Evolutionary conservation across 37 sponge, comb jelly and placozoan species (phyloP), one percentile per base, ranked within the genome.

Genomic region (Cladorhizidae sp.): DNA sequence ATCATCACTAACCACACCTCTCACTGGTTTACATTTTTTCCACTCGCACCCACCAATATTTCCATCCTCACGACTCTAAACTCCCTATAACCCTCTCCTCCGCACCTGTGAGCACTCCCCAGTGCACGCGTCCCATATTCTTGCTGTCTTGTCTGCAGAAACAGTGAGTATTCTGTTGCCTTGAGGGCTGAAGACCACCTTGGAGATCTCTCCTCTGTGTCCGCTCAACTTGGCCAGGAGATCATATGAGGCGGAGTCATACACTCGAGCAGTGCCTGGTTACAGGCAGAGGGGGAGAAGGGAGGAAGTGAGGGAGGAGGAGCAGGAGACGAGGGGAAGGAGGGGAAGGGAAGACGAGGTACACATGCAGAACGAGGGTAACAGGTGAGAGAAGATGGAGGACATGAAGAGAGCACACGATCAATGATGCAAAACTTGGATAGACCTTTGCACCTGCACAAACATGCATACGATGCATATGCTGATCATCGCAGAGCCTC

Each of bases 191-290:
- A 90, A 97, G 43, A 81, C 74, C 37, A 89, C 87, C 85, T 93
- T 98, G 62, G 94, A 91, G 36, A 98, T 85, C 69, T 98, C 99
- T 17, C 99, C 97, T 23, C 83, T 74, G 62, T 98, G 99, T 6
- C 99, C 99, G 40, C 81, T 77, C 42, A 98, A 74, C 72, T 83
- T 93, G 39, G 79, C 55, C 23, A 88, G 32, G 73, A 89, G 91
- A 50, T 93, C 83, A 17, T 77, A 87, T 1, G 85, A 91, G 26
- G 49, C 52, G 15, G 81, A 72, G 73, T 89, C 76, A 70, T 85
- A 98, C 61, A 98, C 76, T 33, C 85, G 51, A 25, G 84, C 94
- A 67, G 90, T 80, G 1, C 90, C 95, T 92, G 56, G 18, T 62
- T 15, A 17, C 3, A 8, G 0, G 37, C 1, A 38, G 45, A 23